phyloP scores from a whole-genome alignment of 1,140 invertebrate genomes.

The honey bee (Apis mellifera) region DNA sequence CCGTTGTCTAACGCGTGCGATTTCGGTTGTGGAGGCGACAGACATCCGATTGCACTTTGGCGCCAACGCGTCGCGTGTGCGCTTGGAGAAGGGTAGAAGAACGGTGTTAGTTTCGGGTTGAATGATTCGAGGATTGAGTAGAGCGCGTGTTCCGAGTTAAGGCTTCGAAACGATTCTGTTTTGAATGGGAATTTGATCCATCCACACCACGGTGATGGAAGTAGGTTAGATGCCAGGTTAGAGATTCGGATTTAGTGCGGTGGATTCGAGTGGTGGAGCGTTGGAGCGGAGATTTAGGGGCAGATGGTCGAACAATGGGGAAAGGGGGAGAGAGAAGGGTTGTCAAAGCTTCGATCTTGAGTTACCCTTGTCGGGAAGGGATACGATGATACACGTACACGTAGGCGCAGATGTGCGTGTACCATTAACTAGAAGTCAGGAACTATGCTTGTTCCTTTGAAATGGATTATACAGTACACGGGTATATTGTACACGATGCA shows the following conservation, averaged over 20 bases:
- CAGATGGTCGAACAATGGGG: conserved; percentile 26
- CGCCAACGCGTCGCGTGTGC: too few relatives aligned
- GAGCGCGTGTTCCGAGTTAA: too few relatives aligned
- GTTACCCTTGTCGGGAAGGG: not conserved
- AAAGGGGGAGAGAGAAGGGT: not conserved
- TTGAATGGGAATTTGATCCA: too few relatives aligned
- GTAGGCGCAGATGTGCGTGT: not conserved
- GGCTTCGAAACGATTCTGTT: too few relatives aligned
- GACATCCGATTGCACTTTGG: conserved; percentile 36
- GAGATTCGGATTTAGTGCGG: not conserved
- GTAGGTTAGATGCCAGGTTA: not conserved
- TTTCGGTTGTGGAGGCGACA: not conserved
- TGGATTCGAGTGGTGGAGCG: not conserved
- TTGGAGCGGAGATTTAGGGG: not conserved
- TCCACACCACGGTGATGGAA: too few relatives aligned
- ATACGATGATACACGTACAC: too few relatives aligned
- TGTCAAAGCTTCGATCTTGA: not conserved
- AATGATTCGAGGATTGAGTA: too few relatives aligned
- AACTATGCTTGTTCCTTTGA: not conserved
- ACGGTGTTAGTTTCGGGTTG: not conserved
- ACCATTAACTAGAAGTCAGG: not conserved
- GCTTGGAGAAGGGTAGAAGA: too few relatives aligned
- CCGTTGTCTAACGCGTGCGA: conserved; percentile 12
- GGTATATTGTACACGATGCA: not conserved
- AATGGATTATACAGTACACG: too few relatives aligned